Base-by-base conservation (phyloP, 1,140 invertebrate genomes). In the Megalopta genalis region DNA sequence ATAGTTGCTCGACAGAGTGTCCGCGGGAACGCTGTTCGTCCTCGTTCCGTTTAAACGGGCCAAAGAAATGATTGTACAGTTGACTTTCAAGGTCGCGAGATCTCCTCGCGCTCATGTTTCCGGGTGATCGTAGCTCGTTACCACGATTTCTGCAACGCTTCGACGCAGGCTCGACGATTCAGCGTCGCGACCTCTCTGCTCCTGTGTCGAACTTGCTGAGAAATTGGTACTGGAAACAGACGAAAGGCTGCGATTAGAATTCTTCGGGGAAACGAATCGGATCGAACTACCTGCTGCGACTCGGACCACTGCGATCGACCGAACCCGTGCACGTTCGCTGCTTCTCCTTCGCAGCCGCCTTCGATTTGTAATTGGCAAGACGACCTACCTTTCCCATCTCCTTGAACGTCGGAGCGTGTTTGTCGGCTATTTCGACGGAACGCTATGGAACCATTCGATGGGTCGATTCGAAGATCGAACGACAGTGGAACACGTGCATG, bases 211-310 rank as follows among this genome's bases (percentile, higher is more conserved):
- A 94, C 92, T 95, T 95, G 91, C 94, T 94, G 94, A 96, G 96
- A 93, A 96, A 94, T 93, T 96, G 95, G 93, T 95, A 96, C 96
- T 96, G 95, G 87, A 96, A 96, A 91, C 93, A 79, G 87, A 37
- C 2, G 23, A 69, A 57, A 60, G 12, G 54, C 21, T n/a, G 23
- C 23, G 0, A 66, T 66, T 66, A 25, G 5, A 18, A 39, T 5
- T 5, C 0, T 23, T 25, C 2, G 18, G 7, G n/a, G 9, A 14
- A 12, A 12, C 16, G 27, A 21, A 21, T 21, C 18, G 27, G 9
- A 25, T 25, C n/a, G n/a, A 66, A 23, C 39, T 21, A 16, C 37
- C 18, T 46, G 8, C 39, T 39, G 7, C 42, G 2, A 46, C 10
- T 25, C 12, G 39, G n/a, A 42, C 9, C 39, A 10, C n/a, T n/a